Base-by-base conservation (phyloP, 1,140 invertebrate species). In the Drosophila tropicalis region DNA sequence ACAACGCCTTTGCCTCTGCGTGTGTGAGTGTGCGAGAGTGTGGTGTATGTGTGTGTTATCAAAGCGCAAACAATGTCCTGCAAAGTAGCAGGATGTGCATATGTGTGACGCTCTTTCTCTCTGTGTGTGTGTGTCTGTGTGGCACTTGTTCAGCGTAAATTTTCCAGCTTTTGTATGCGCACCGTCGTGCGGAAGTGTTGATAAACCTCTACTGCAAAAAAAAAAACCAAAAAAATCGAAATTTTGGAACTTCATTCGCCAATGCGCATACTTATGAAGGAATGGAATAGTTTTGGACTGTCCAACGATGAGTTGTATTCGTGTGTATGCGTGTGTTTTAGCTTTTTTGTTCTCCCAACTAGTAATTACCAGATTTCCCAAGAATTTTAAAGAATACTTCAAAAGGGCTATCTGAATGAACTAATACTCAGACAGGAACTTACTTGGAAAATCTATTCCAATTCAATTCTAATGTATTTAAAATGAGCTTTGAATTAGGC, bases 21-120 rank as follows among this genome's bases (percentile, higher is more conserved):
- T 63, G 39, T 70, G 5, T 61, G 47, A 69, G 12, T 62, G 36
- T 64, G 22, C 41, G 25, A 69, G 36, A 36, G 54, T 58, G 41
- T 47, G 40, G 25, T 69, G 40, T 41, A 41, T 58, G 41, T 81
- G 68, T 73, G 69, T 79, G 79, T 86, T 86, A 86, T 86, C 83
- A 83, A 87, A 86, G 83, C 65, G 76, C 83, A 86, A 86, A 86
- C 83, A 86, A 86, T 86, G 83, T 86, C 83, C 83, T 86, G 83
- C 83, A 86, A 86, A 86, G 83, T 87, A 86, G 83, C 83, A 86
- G 83, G 83, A 86, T 86, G 58, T 55, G 71, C 71, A 66, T 72
- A 80, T 79, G 82, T 66, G 70, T 67, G 51, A 47, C 44, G 15
- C 15, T 47, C 15, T 15, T 4, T 9, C 15, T 47, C 5, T 44